These are phyloP conservation scores for Drosophila nasuta DNA, from an alignment of 1,140 invertebrate species.

Conservation along the genomic window DNA sequence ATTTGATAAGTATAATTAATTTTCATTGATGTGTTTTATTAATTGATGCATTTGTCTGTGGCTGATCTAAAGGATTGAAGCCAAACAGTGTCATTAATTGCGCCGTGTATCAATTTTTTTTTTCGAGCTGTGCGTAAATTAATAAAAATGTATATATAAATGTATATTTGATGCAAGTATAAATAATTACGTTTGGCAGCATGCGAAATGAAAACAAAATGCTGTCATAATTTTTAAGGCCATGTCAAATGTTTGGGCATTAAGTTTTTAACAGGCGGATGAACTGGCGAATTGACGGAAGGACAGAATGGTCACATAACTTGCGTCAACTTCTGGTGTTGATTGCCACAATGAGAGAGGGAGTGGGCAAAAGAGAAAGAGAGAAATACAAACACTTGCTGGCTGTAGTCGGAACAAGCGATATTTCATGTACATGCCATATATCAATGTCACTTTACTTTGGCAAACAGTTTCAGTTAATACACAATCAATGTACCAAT, in stretches of 20 bases:
- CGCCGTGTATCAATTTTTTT: not conserved
- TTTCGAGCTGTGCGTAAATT: constrained; percentile 3
- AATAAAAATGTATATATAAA: constrained; percentile 34
- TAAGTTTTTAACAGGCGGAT: constrained; percentile 55
- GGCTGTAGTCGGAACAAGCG: constrained; percentile 64
- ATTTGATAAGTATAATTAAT: constrained; percentile 33
- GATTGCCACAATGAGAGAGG: constrained; percentile 69
- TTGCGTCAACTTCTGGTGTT: constrained; percentile 76
- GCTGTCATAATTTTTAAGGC: constrained; percentile 65
- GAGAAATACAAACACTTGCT: constrained; percentile 50
- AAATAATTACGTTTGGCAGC: constrained; percentile 47
- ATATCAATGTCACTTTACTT: constrained; percentile 84
- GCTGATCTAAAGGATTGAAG: constrained; percentile 19
- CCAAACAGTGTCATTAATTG: constrained; percentile 33
- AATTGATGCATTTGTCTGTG: constrained; percentile 29
- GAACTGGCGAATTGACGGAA: constrained; percentile 30
- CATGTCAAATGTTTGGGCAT: constrained; percentile 65
- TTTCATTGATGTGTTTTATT: constrained; percentile 31
- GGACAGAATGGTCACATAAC: constrained; percentile 69
- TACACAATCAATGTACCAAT: constrained; percentile 84
- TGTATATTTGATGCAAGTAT: constrained; percentile 49
- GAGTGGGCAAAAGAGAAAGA: no score
- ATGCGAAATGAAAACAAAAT: constrained; percentile 49
- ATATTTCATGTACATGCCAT: constrained; percentile 83
- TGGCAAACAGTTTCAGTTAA: constrained; percentile 84